Percentiles rank a stretch among this genome's conserved stretches.
These are phyloP conservation scores for Cryptoleucopteryx plumbea DNA, from an alignment of 2,113 vertebrate genomes.

Conservation along the genomic window DNA sequence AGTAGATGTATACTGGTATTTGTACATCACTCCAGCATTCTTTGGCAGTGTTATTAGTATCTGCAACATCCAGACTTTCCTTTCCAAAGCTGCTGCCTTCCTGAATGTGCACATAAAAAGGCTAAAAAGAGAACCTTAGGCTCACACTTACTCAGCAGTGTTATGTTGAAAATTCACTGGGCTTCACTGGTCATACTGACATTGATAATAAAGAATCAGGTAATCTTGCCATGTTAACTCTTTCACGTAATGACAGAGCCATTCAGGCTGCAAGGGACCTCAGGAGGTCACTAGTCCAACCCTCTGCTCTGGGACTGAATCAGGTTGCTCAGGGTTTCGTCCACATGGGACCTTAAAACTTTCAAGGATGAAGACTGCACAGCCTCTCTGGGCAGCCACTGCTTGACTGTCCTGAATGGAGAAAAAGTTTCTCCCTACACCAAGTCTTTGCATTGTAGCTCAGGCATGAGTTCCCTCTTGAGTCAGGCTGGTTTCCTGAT, in stretches of 20 bases:
- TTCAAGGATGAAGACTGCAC: background rate
- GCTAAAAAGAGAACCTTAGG: background rate
- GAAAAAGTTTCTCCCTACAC: background rate
- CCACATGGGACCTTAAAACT: background rate
- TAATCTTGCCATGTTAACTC: background rate
- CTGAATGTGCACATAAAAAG: background rate
- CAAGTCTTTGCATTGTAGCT: background rate
- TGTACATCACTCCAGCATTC: background rate
- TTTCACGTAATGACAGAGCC: background rate
- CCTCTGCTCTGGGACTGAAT: background rate
- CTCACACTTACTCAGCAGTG: background rate
- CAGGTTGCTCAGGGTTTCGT: background rate
- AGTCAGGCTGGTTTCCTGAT: background rate
- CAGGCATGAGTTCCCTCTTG: background rate
- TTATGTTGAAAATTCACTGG: background rate
- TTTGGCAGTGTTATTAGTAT: background rate
- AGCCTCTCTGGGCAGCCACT: background rate
- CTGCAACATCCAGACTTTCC: background rate
- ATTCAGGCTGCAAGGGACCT: background rate
- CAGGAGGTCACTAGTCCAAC: background rate
- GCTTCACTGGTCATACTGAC: background rate
- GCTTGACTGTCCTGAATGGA: background rate
- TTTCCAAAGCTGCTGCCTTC: slow-evolving; percentile 4
- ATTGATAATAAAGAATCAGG: background rate
- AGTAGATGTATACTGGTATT: background rate